phyloP scores from a whole-genome alignment of 2,888 invertebrate genomes.

The Cremastinae sp. region DNA sequence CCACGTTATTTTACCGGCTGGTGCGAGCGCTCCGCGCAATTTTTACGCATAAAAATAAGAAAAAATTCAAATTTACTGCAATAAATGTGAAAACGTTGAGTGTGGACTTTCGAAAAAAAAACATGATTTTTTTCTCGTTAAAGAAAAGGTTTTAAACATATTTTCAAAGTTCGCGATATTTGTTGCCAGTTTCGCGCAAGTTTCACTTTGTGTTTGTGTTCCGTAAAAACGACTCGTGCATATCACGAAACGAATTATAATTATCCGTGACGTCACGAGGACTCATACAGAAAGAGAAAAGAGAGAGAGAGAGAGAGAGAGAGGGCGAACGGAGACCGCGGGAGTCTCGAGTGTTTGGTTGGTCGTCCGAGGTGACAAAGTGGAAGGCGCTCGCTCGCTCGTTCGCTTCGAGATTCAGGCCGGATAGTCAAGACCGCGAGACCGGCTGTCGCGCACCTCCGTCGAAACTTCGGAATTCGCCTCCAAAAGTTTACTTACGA shows the following conservation, averaged over 20 bases:
- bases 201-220: not conserved
- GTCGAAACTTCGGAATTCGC: not conserved
- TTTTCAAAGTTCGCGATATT: not conserved
- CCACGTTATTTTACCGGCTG: slow-evolving; percentile 43
- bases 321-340: slow-evolving; percentile 4
- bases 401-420: slow-evolving; percentile 54
- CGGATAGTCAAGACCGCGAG: slow-evolving; percentile 58
- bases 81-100: not conserved
- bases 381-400: slow-evolving; percentile 55
- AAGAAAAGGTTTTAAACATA: not conserved
- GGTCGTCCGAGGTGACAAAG: slow-evolving; percentile 50
- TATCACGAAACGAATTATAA: slow-evolving; percentile 54
- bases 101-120: too few relatives aligned
- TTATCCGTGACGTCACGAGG: slow-evolving; percentile 56
- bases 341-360: slow-evolving; percentile 40
- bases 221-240: slow-evolving; percentile 40
- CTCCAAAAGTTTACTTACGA: not conserved
- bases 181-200: not conserved
- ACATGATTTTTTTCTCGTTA: too few relatives aligned
- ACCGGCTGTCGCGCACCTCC: slow-evolving; percentile 49
- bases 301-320: not conserved
- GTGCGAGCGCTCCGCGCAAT: not conserved
- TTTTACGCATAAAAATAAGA: not conserved
- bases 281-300: not conserved
- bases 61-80: not conserved